Evolutionary conservation across 2,797 vertebrate species (phyloP).

Genomic region (Todus mexicanus): DNA sequence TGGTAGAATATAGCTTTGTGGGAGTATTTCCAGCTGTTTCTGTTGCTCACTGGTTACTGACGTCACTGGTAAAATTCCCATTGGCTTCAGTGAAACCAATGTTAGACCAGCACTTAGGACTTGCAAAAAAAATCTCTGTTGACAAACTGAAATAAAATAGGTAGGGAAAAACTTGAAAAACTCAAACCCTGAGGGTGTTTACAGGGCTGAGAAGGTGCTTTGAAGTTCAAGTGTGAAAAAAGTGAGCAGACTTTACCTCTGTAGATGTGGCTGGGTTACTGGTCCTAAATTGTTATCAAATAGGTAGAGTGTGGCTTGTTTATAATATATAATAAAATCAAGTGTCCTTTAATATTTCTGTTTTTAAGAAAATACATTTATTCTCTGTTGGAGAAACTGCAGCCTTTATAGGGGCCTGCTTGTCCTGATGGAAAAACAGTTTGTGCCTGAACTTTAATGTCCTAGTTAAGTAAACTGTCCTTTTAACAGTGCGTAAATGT

Average conservation of each 20-base stretch:
- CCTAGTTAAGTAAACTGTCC: conserved; percentile 26
- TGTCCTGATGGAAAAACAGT: neutral
- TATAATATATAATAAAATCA: neutral
- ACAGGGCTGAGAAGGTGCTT: neutral
- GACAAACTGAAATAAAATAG: neutral
- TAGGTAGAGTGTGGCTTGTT: neutral
- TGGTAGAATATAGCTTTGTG: neutral
- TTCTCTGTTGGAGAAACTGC: neutral
- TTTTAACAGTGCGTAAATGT: conserved; percentile 9
- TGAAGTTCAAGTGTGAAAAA: neutral
- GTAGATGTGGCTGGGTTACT: neutral
- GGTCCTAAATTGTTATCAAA: neutral
- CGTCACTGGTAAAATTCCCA: neutral
- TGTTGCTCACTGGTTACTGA: neutral
- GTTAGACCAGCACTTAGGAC: neutral
- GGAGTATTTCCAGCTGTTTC: neutral
- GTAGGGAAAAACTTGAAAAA: neutral
- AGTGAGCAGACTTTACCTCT: neutral
- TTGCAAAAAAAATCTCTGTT: neutral
- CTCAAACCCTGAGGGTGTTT: neutral
- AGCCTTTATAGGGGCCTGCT: neutral
- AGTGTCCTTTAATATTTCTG: neutral
- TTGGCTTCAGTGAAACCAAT: neutral
- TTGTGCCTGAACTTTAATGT: neutral
- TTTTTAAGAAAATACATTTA: neutral